Conservation (phyloP, 2,113 vertebrate species). For the Seriola aureovittata region DNA sequence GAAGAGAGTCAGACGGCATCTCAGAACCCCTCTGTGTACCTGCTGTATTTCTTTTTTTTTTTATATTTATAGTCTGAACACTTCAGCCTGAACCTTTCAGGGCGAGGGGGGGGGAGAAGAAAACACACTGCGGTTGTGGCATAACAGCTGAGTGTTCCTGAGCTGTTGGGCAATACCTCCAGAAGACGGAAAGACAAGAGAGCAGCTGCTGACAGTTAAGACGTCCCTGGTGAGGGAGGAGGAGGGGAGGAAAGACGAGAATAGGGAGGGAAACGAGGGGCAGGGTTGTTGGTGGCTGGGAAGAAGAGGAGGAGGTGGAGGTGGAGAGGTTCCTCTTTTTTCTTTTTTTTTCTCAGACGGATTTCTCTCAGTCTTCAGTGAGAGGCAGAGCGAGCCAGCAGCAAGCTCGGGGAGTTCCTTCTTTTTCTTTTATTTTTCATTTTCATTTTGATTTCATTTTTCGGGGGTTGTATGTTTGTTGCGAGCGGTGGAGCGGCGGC, state of each 20-base stretch:
- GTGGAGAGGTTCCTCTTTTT: conserved; percentile 34
- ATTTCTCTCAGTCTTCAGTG: conserved; percentile 48
- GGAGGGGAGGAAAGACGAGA: conserved; percentile 23
- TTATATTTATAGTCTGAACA: neutral
- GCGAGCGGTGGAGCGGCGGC: neutral
- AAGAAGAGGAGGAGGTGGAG: conserved; percentile 26
- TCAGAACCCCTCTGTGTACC: conserved; percentile 23
- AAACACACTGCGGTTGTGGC: conserved; percentile 42
- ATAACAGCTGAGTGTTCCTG: conserved; percentile 40
- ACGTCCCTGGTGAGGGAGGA: conserved; percentile 33
- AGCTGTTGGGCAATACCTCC: conserved; percentile 59
- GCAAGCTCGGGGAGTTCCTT: conserved; percentile 27
- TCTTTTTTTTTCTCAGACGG: conserved; percentile 31
- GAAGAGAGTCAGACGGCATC: conserved; percentile 20
- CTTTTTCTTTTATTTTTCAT: neutral
- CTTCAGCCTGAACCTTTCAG: neutral
- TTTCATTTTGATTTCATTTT: neutral
- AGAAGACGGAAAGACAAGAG: conserved; percentile 54
- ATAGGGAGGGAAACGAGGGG: neutral
- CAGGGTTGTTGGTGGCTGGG: conserved; percentile 18
- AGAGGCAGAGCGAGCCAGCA: conserved; percentile 24
- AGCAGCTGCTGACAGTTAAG: conserved; percentile 66
- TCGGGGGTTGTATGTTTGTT: neutral
- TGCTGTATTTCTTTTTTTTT: conserved; percentile 48
- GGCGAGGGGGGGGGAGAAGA: neutral